phyloP scores from a whole-genome alignment of 1,140 invertebrate genomes.

The honey bee (Apis mellifera) region DNA sequence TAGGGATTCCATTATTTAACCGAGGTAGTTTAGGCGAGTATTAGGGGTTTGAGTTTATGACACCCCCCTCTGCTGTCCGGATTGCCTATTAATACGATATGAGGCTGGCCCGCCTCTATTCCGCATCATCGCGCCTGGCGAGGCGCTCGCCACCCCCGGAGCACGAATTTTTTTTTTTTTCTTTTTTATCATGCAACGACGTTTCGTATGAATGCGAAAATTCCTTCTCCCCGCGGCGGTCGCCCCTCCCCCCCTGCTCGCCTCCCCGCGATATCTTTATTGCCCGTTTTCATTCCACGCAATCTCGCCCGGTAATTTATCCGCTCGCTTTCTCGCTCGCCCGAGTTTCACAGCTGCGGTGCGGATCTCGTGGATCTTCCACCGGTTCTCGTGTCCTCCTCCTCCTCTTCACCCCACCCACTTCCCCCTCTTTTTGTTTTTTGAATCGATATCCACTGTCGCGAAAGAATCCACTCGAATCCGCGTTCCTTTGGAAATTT shows the following conservation, averaged over 20 bases:
- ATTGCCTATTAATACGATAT: conserved; percentile 83
- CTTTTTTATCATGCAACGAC: conserved; percentile 33
- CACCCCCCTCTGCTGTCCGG: conserved; percentile 80
- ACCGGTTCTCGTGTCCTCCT: neutral
- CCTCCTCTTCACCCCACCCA: too few species aligned
- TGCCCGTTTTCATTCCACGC: conserved; percentile 50
- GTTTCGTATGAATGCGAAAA: conserved; percentile 56
- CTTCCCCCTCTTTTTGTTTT: neutral
- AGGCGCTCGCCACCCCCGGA: conserved; percentile 30
- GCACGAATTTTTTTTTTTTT: conserved; percentile 57
- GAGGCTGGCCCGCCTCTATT: conserved; percentile 72
- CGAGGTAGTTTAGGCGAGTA: conserved; percentile 82
- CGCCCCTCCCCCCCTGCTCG: neutral
- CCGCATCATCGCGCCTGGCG: conserved; percentile 58
- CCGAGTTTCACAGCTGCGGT: neutral
- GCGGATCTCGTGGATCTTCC: neutral
- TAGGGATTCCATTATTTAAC: conserved; percentile 82
- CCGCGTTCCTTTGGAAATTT: neutral
- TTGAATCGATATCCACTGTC: neutral
- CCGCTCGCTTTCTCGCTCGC: conserved; percentile 9
- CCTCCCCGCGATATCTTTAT: conserved; percentile 46
- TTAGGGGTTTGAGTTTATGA: conserved; percentile 82
- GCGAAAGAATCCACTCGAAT: neutral
- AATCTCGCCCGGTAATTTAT: conserved; percentile 48
- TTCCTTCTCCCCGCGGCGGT: conserved; percentile 10